Percentiles rank a stretch among this genome's conserved stretches.
Conservation (phyloP, 2,797 vertebrate species). For the Scomberomorus guttatus region DNA sequence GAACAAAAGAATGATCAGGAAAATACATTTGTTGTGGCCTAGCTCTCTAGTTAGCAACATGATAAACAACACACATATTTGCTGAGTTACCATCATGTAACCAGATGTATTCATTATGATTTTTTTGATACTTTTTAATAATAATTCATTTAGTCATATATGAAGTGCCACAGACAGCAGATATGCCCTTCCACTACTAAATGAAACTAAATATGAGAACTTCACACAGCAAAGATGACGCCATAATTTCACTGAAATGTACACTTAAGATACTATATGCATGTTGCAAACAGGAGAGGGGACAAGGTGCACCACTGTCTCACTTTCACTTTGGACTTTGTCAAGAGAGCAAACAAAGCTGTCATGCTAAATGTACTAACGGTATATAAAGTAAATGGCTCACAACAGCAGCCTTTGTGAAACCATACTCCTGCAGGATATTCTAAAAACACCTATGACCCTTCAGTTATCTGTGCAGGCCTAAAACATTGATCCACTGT, state of each 20-base stretch:
- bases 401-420: slow-evolving; percentile 16
- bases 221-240: background rate
- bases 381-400: slow-evolving; percentile 26
- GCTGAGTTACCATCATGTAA: background rate
- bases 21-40: too few relatives aligned
- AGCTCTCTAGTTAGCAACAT: too few relatives aligned
- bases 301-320: slow-evolving; percentile 38
- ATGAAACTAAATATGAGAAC: background rate
- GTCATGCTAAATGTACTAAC: background rate
- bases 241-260: slow-evolving; percentile 6
- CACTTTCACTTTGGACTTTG: slow-evolving; percentile 65
- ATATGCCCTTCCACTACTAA: background rate
- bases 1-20: too few relatives aligned
- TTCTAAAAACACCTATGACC: background rate
- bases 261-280: slow-evolving; percentile 33
- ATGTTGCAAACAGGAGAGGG: slow-evolving; percentile 41
- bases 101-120: background rate
- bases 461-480: background rate
- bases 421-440: background rate
- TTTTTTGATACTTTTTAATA: background rate
- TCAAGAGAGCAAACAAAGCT: slow-evolving; percentile 59
- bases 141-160: background rate
- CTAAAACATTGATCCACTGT: slow-evolving; percentile 1
- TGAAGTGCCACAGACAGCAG: background rate
- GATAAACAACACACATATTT: background rate